These are phyloP conservation scores for Osmerus eperlanus DNA, from an alignment of 2,113 vertebrate genomes.

Conservation along the genomic window DNA sequence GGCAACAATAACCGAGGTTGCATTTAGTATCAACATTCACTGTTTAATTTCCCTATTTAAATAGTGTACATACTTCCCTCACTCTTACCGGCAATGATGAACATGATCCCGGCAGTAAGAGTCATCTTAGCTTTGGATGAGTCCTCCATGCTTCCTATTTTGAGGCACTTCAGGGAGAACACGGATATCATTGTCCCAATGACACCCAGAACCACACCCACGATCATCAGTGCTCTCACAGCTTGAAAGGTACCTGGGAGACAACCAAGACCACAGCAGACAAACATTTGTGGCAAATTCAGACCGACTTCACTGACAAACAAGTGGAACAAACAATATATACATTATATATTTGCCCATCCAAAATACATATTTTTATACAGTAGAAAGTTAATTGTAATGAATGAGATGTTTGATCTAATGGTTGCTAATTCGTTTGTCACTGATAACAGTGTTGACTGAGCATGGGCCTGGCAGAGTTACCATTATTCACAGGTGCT, in stretches of 20 bases:
- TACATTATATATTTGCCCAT: no score
- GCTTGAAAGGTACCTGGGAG: conserved; percentile 82
- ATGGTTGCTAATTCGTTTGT: conserved; percentile 9
- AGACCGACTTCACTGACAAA: no score
- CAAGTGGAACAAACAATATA: no score
- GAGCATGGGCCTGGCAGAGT: conserved; percentile 1
- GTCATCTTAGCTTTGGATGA: conserved; percentile 87
- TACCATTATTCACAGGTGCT: conserved; percentile 2
- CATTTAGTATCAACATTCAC: not conserved
- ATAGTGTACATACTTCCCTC: not conserved
- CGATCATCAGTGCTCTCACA: conserved; percentile 84
- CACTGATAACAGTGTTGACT: conserved; percentile 30
- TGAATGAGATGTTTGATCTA: conserved; percentile 7
- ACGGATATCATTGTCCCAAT: conserved; percentile 75
- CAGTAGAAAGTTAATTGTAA: no score
- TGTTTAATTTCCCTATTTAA: not conserved
- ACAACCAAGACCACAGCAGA: conserved; percentile 6
- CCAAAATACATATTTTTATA: no score
- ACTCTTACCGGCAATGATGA: conserved; percentile 77
- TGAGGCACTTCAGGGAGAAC: conserved; percentile 85
- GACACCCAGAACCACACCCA: conserved; percentile 79
- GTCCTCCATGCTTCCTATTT: conserved; percentile 79
- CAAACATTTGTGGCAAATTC: no score
- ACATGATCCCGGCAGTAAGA: conserved; percentile 84
- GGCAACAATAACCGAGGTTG: not conserved